Evolutionary conservation across 2,113 vertebrate species (phyloP), one percentile per base, ranked within the genome.

Genomic region (Irena cyanogastra): DNA sequence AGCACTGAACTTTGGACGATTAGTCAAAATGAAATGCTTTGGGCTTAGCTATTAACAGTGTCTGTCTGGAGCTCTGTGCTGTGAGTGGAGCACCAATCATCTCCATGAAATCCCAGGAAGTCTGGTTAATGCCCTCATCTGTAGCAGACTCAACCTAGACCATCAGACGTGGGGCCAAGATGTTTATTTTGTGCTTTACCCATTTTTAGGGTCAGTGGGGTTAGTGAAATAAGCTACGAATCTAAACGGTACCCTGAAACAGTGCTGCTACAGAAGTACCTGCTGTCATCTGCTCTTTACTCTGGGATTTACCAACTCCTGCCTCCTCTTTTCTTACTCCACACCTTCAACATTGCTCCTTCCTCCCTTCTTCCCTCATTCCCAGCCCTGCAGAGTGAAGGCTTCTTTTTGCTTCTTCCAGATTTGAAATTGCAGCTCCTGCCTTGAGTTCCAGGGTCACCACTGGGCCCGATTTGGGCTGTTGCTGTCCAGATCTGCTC

Each of bases 1-100:
- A 86, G 79, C 26, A 11, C 88, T 92, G 95, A 94, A 96, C 95
- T 94, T 96, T 92, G 92, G 64, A 94, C 8, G 4, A 90, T 90
- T 96, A 94, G 57, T 75, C 69, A 89, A 88, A 96, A 75, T 49
- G 33, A 94, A 96, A 83, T 49, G 44, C 65, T 92, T 75, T 78
- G 68, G 80, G 93, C 49, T 97, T 95, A 96, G 80, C 52, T 94
- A 71, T 93, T 96, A 95, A 90, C 79, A 71, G 60, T 1, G 31
- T 70, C 82, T 2, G 37, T 71, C 77, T 85, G 90, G 63, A 95
- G 33, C 60, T 78, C 75, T 70, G 76, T 63, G 68, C 66, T 76
- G 10, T 61, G 79, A 71, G 26, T 4, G 44, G 60, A 86, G 56
- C 44, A 66, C 52, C 60, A 33, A 7, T 60, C 52, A 86, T 70